Evolutionary conservation across 2,888 invertebrate genomes (phyloP), one percentile per base, ranked within the genome.

Genomic region (Eupelmus urozonus): DNA sequence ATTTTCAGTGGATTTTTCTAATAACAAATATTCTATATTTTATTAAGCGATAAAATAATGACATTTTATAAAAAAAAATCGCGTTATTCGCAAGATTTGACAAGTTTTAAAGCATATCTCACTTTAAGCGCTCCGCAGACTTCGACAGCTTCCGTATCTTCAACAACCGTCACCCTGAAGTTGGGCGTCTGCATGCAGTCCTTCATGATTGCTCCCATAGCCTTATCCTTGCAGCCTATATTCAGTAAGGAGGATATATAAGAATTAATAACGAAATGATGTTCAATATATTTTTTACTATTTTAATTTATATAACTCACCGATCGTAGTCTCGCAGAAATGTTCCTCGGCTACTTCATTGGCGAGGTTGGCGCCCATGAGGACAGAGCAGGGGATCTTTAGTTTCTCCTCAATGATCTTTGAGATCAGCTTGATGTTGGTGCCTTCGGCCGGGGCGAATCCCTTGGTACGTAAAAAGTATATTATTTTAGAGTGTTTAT

Each of bases 341-440:
- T 93, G 92, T 82, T 92, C 94, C 76, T 91, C 91, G 0, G 94
- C 94, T 7, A 94, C 93, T 88, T 94, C 94, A 76, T 92, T 91
- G 1, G 94, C 94, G 45, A 94, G 90, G 87, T 94, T 94, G 9
- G 94, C 94, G 3, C 94, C 94, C 94, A 94, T 94, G 57, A 94
- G 88, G 3, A 94, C 93, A 81, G 92, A 91, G 82, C 93, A 92
- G 3, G 92, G 92, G 80, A 94, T 92, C 73, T 90, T 90, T 42
- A 94, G 88, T 53, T 90, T 86, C n/a, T 91, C 89, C 59, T 91
- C 90, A 70, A 94, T 92, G 27, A 93, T 91, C 82, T 92, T 91
- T 0, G 94, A 93, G 75, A 94, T 93, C 18, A 94, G 89, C 71
- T 92, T 91, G 82, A 94, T 91, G 40, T 89, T 91, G 40, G 91